These are phyloP conservation scores for Monopis laevigella DNA, from an alignment of 2,888 invertebrate species.

Conservation along the genomic window DNA sequence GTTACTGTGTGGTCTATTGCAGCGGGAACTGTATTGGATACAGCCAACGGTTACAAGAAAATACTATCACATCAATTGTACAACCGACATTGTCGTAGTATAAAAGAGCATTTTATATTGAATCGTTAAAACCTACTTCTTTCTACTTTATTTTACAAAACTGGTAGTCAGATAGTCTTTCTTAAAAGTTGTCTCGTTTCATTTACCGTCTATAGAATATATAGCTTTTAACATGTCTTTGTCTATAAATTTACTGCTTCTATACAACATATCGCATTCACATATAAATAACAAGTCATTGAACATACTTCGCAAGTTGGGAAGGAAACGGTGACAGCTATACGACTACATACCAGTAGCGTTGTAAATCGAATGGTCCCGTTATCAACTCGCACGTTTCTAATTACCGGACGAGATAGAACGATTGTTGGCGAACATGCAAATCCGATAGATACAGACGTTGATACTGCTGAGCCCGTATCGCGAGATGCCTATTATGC, in stretches of 20 bases:
- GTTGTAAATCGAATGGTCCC: slow-evolving; percentile 27
- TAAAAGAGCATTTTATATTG: too few species aligned
- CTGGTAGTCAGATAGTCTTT: too few species aligned
- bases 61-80: slow-evolving; percentile 42
- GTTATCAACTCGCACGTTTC: slow-evolving; percentile 48
- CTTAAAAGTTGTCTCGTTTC: too few species aligned
- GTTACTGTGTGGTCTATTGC: slow-evolving; percentile 35
- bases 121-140: slow-evolving; percentile 2
- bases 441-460: slow-evolving; percentile 41
- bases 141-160: background rate
- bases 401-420: slow-evolving; percentile 54
- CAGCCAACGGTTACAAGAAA: slow-evolving; percentile 55
- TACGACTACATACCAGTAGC: slow-evolving; percentile 3
- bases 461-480: slow-evolving; percentile 7
- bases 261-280: too few species aligned
- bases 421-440: slow-evolving; percentile 54
- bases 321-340: slow-evolving; percentile 2
- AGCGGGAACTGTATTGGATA: slow-evolving; percentile 54
- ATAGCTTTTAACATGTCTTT: too few species aligned
- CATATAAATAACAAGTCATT: too few species aligned
- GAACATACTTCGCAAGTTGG: too few species aligned
- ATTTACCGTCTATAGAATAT: too few species aligned
- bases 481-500: slow-evolving; percentile 7
- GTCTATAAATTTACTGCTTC: too few species aligned
- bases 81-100: slow-evolving; percentile 4